Evolutionary conservation across 2,888 invertebrate genomes (phyloP), one percentile per base, ranked within the genome.

Genomic region (Pandemis heparana): DNA sequence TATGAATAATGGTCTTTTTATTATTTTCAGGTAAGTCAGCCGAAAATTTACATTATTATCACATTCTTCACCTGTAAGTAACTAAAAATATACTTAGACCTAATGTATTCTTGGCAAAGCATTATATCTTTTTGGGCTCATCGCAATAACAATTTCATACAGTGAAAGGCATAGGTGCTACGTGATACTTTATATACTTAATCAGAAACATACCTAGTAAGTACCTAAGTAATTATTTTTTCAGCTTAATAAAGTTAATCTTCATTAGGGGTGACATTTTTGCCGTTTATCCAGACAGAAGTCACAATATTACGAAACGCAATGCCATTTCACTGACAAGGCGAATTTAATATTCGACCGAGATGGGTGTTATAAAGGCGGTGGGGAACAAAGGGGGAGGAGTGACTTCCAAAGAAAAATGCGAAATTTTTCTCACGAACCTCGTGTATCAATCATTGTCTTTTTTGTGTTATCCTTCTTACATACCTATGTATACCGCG

Each of bases 301-400:
- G 87, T 90, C 88, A 87, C 85, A 89, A 90, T 89, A 89, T 89
- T 90, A 83, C 83, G 87, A 86, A 85, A 85, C 79, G 82, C 82
- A 84, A 82, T 83, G 82, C 78, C 84, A 84, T 85, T 86, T 82
- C 81, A 81, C 86, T 89, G 88, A 88, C 88, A 87, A 85, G 84
- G 85, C 86, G 88, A 91, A 92, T 92, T 92, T 91, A 92, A 92
- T 92, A 92, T 91, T 89, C 88, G 85, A 78, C 79, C 83, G 84
- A 83, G 86, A 83, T 84, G 87, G 81, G 86, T 86, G 88, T 84
- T 85, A 83, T 85, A 84, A 83, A 79, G 84, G 81, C 76, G 78
- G 73, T 71, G 80, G 71, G 78, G 78, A 23, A 70, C 51, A 69
- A 76, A 79, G 77, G 79, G 76, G 68, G 78, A 75, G 78, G 75